phyloP scores from a whole-genome alignment of 2,113 vertebrate species.

The Puntigrus tetrazona region DNA sequence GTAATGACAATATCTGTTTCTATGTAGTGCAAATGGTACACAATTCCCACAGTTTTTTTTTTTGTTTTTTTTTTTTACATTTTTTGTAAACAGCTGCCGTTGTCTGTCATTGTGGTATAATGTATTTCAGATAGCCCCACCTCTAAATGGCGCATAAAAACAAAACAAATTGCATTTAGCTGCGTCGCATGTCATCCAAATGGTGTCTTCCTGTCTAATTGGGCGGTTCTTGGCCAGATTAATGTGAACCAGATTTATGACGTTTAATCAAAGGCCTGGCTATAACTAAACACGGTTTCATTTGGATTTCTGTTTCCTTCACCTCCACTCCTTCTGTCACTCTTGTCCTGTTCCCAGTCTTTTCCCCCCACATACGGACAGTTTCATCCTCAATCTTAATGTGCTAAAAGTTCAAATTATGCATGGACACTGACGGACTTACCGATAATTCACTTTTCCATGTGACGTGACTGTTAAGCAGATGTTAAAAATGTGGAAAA shows the following conservation, averaged over 20 bases:
- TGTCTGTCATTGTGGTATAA: not conserved
- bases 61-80: too few relatives aligned
- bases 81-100: not conserved
- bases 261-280: not conserved
- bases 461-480: constrained; percentile 68
- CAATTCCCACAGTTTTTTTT: too few relatives aligned
- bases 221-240: not conserved
- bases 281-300: not conserved
- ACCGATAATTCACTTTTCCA: constrained; percentile 62
- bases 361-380: not conserved
- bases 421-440: constrained; percentile 60
- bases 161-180: not conserved
- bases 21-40: not conserved
- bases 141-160: not conserved
- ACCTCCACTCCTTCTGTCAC: not conserved
- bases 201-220: constrained; percentile 2
- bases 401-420: constrained; percentile 54
- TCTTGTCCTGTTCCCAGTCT: not conserved
- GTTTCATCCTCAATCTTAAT: constrained; percentile 5
- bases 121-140: not conserved
- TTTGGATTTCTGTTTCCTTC: not conserved
- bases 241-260: not conserved
- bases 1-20: not conserved
- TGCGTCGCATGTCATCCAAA: not conserved
- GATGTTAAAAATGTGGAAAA: constrained; percentile 68